A percentile compares a stretch with the other conserved stretches of the same genome.
Conservation (phyloP, 1,140 invertebrate genomes). For the Ostrea denselamellosa region DNA sequence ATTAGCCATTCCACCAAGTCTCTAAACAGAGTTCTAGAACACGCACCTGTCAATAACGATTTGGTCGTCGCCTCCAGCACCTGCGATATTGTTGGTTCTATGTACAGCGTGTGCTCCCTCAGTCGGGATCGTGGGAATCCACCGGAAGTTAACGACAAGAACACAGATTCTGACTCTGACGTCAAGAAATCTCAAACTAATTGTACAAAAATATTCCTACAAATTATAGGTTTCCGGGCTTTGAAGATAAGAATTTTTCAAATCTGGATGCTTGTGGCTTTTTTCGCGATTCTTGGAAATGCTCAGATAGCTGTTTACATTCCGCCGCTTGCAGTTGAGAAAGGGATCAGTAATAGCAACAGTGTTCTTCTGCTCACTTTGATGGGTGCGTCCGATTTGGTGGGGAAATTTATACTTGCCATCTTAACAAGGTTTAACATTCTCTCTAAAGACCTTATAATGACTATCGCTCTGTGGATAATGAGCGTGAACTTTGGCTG, state of each 20-base stretch:
- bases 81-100: constrained; percentile 8
- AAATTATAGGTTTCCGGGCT: neutral
- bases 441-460: neutral
- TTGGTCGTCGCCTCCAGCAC: neutral
- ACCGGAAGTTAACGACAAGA: neutral
- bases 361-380: constrained; percentile 10
- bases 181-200: neutral
- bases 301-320: constrained; percentile 19
- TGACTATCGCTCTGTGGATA: neutral
- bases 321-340: constrained; percentile 34
- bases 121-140: neutral
- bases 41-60: neutral
- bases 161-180: neutral
- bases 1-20: neutral
- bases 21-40: neutral
- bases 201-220: neutral
- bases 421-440: neutral
- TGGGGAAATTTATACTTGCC: neutral
- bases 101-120: neutral
- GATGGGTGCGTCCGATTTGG: neutral
- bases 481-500: neutral
- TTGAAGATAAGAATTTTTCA: constrained; percentile 25
- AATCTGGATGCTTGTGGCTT: constrained; percentile 23
- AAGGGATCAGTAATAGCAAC: neutral
- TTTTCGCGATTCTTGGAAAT: neutral